Conservation (phyloP, 1,140 invertebrate genomes). For the Neelides sp. region DNA sequence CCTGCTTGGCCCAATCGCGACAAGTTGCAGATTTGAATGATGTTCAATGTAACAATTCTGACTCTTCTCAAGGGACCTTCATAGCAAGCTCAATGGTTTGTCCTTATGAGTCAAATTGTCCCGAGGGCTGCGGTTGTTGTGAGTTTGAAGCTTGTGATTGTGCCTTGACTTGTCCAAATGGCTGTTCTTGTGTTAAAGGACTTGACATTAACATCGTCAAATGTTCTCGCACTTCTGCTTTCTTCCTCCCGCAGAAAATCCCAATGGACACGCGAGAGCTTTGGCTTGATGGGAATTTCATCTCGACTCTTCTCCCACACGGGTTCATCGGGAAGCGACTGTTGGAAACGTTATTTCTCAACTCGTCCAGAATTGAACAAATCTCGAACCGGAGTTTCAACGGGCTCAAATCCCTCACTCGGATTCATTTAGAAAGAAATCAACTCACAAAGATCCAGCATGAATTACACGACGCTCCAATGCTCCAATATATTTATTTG, state of each 20-base stretch:
- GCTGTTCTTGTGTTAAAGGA: slow-evolving; percentile 84
- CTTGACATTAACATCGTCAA: slow-evolving; percentile 82
- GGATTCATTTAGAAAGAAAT: slow-evolving; percentile 74
- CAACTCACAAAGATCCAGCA: slow-evolving; percentile 59
- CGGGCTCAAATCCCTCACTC: slow-evolving; percentile 63
- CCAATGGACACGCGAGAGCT: slow-evolving; percentile 91
- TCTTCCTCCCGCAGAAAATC: slow-evolving; percentile 64
- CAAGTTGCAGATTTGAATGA: too few relatives aligned
- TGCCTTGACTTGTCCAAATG: slow-evolving; percentile 83
- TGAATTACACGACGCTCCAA: too few relatives aligned
- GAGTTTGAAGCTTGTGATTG: slow-evolving; percentile 90
- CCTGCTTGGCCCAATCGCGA: too few relatives aligned
- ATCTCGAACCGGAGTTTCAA: slow-evolving; percentile 88
- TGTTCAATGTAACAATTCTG: too few relatives aligned
- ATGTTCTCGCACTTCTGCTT: slow-evolving; percentile 63
- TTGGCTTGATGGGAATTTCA: slow-evolving; percentile 78
- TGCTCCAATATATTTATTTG: too few relatives aligned
- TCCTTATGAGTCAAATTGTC: too few relatives aligned
- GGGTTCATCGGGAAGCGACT: slow-evolving; percentile 84
- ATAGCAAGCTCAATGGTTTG: too few relatives aligned
- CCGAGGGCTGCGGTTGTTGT: slow-evolving; percentile 89
- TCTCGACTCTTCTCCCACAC: slow-evolving; percentile 61
- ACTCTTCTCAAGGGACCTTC: too few relatives aligned
- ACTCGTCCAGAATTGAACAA: slow-evolving; percentile 64
- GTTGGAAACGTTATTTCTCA: slow-evolving; percentile 68